Base-by-base conservation (phyloP, 2,113 vertebrate genomes). In the Ammodytes marinus region DNA sequence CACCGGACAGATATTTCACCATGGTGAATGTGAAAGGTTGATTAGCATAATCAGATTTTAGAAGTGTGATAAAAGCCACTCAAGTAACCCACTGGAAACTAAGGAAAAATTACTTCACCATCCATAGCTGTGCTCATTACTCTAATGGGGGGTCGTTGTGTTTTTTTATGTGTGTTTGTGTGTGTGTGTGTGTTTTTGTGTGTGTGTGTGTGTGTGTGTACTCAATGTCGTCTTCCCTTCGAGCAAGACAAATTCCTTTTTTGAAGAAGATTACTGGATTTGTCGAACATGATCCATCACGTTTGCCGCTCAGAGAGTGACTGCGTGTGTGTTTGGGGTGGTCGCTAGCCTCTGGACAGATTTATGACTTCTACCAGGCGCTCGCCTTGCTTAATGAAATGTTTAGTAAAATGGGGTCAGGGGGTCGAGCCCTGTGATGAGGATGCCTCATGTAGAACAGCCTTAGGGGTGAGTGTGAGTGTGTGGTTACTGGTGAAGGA, bases 351-450 rank as follows among this genome's bases (percentile, higher is more conserved):
- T 69, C 49, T 12, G 67, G 87, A 91, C 79, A 92, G 89, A 91
- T 94, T 94, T 94, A 92, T 49, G 37, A 77, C 88, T 80, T 65
- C 63, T 54, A 74, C 60, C 61, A 69, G 27, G 72, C 53, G 52
- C 90, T 86, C 77, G 73, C 87, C 80, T 88, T 88, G 54, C 69
- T 86, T 91, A 92, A 93, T 93, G 86, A 93, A 94, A 94, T 93
- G 87, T 94, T 95, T 93, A 88, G 89, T 83, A 93, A 89, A 92
- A 93, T 88, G 76, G 88, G 93, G 92, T 93, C 84, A 8, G 64
- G 13, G 85, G 90, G 88, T 94, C 88, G 76, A 54, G 71, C 79
- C 55, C 81, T 9, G 19, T 79, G 90, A 90, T 69, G 79, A 86
- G 66, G 47, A 70, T 13, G 74, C 74, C n/a, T 77, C 67, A 78